Evolutionary conservation across 2,113 vertebrate genomes (phyloP).

Genomic region (Rhea pennata): DNA sequence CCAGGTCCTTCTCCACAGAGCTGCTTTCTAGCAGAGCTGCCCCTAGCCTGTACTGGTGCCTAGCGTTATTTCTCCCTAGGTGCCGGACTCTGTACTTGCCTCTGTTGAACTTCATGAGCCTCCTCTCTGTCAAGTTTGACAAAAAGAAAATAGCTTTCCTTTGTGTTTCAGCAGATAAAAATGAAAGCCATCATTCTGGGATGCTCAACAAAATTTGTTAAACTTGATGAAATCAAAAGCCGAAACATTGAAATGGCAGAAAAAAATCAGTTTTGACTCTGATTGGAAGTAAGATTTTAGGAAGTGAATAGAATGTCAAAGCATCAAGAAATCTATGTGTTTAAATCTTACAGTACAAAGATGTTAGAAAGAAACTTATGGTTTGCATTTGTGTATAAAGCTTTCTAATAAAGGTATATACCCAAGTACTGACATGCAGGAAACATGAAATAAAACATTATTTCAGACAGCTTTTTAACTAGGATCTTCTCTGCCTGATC

Average conservation of each 20-base stretch:
- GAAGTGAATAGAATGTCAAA: not conserved
- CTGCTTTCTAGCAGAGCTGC: too few relatives aligned
- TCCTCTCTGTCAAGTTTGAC: not conserved
- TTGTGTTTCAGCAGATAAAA: not conserved
- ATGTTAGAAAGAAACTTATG: not conserved
- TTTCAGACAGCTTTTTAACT: not conserved
- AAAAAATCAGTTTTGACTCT: conserved; percentile 5
- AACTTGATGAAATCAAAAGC: not conserved
- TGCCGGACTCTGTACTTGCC: too few relatives aligned
- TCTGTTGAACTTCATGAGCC: too few relatives aligned
- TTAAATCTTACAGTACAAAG: not conserved
- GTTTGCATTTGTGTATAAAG: not conserved
- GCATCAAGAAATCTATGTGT: not conserved
- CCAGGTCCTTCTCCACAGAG: too few relatives aligned
- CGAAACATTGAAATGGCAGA: not conserved
- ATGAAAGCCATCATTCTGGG: not conserved
- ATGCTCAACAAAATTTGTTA: not conserved
- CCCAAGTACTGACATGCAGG: not conserved
- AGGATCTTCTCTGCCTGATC: not conserved
- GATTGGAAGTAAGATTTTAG: not conserved
- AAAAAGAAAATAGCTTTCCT: conserved; percentile 20
- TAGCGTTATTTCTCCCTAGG: too few relatives aligned
- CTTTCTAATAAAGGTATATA: not conserved
- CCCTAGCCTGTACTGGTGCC: too few relatives aligned
- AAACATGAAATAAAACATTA: not conserved